phyloP scores from a whole-genome alignment of 1,140 invertebrate species.

The Procambarus clarkii region DNA sequence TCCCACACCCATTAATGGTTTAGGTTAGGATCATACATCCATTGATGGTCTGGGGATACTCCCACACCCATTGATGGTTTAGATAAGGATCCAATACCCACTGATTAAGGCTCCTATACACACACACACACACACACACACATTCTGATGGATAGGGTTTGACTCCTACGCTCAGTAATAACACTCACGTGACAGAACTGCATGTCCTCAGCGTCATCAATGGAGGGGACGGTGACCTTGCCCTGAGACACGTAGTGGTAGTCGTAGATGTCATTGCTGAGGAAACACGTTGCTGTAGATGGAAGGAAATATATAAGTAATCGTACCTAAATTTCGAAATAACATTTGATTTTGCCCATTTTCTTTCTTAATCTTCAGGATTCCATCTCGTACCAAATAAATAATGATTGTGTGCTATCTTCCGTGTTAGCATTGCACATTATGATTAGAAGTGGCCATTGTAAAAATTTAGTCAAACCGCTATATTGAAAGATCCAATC shows the following conservation, averaged over 20 bases:
- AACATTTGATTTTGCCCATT: not conserved
- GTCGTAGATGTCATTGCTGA: constrained; percentile 81
- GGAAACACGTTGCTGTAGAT: constrained; percentile 86
- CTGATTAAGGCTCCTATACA: no score
- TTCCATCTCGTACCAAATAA: not conserved
- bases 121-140: constrained; percentile 49
- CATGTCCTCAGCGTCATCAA: constrained; percentile 55
- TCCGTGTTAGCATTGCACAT: not conserved
- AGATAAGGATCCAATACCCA: no score
- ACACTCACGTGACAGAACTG: constrained; percentile 53
- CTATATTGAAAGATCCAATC: not conserved
- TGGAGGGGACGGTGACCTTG: constrained; percentile 61
- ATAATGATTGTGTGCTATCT: not conserved
- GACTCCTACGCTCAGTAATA: no score
- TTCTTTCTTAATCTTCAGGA: not conserved
- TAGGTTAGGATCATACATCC: no score
- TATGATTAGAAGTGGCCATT: not conserved
- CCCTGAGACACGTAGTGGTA: constrained; percentile 55
- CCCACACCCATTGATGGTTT: no score
- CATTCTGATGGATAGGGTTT: not conserved
- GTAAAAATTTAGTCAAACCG: not conserved
- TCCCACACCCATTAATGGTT: no score
- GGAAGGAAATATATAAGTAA: not conserved
- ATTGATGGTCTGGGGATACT: no score
- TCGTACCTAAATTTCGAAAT: not conserved